phyloP scores from a whole-genome alignment of 2,113 vertebrate species.

The Nanorana parkeri region DNA sequence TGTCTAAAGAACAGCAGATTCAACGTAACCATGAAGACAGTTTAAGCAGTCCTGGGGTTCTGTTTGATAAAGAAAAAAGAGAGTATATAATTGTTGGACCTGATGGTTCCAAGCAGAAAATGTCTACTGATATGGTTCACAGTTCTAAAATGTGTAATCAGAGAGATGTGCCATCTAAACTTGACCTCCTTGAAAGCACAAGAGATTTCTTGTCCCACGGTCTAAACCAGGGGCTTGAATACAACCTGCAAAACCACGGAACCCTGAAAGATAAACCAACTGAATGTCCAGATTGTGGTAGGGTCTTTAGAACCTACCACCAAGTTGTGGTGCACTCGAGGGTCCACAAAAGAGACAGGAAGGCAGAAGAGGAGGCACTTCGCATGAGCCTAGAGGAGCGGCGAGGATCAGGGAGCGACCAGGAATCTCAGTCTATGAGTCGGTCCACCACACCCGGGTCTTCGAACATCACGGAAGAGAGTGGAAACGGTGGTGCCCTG shows the following conservation, averaged over 20 bases:
- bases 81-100: conserved; percentile 88
- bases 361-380: conserved; percentile 82
- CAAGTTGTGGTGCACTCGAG: conserved; percentile 98
- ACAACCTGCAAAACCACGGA: conserved; percentile 81
- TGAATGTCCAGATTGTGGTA: conserved; percentile 94
- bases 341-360: conserved; percentile 91
- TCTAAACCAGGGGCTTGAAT: conserved; percentile 87
- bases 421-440: conserved; percentile 97
- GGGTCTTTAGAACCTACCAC: conserved; percentile 97
- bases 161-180: conserved; percentile 86
- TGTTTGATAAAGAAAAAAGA: conserved; percentile 93
- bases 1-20: conserved; percentile 92
- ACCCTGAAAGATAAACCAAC: conserved; percentile 91
- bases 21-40: conserved; percentile 88
- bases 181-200: conserved; percentile 88
- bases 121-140: conserved; percentile 87
- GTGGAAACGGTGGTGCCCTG: conserved; percentile 89
- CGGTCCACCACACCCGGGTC: conserved; percentile 96
- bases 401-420: conserved; percentile 94
- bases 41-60: conserved; percentile 80
- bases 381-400: conserved; percentile 87
- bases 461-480: conserved; percentile 97
- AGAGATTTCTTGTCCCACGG: conserved; percentile 90
- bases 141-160: conserved; percentile 86
- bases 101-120: conserved; percentile 93